Percentiles rank a stretch among this genome's conserved stretches.
Conservation (phyloP, 92 coral and sea anemone genomes). For the Actinostola sp. region DNA sequence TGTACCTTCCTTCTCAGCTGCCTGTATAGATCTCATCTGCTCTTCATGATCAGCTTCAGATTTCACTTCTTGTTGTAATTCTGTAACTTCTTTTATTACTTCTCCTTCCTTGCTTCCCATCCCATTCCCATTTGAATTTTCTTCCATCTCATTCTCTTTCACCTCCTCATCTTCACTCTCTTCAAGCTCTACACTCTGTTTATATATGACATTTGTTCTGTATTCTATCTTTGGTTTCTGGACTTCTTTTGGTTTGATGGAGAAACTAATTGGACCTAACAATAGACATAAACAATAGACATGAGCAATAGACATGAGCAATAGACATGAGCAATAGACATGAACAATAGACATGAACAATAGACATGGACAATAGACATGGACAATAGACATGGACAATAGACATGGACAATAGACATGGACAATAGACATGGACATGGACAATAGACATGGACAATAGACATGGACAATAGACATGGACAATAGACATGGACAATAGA, state of each 20-base stretch:
- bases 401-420: no score
- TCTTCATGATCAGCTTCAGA: constrained; percentile 29
- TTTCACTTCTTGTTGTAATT: constrained; percentile 1
- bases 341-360: no score
- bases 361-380: no score
- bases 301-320: no score
- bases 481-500: no score
- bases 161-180: constrained; percentile 88
- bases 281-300: neutral
- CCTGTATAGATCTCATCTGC: constrained; percentile 74
- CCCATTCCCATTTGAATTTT: constrained; percentile 33
- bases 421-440: no score
- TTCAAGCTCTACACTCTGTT: constrained; percentile 87
- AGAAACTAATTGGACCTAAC: constrained; percentile 76
- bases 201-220: constrained; percentile 85
- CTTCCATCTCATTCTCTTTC: constrained; percentile 39
- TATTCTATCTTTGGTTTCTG: constrained; percentile 92
- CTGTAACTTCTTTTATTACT: constrained; percentile 8
- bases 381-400: no score
- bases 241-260: constrained; percentile 79
- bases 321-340: no score
- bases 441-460: no score
- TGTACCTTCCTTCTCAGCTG: constrained; percentile 81
- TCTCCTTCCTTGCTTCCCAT: constrained; percentile 18
- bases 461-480: no score